These are phyloP conservation scores for Hylomyscus alleni DNA, from an alignment of 2,797 vertebrate species.

Conservation along the genomic window DNA sequence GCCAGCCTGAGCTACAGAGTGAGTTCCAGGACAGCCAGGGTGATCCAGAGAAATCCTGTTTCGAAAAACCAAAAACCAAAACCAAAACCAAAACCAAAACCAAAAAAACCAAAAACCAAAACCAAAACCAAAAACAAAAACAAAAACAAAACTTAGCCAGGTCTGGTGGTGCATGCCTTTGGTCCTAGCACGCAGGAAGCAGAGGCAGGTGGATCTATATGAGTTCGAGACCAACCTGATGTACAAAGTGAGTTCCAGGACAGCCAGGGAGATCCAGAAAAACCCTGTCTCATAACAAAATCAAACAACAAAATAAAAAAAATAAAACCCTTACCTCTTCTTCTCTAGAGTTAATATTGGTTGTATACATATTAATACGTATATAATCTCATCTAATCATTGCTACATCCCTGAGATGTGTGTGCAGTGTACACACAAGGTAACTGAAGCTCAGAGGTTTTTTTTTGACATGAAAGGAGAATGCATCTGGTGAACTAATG, in stretches of 20 bases:
- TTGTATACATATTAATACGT: background rate
- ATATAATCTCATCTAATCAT: constrained; percentile 10
- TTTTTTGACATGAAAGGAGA: background rate
- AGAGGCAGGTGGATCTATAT: background rate
- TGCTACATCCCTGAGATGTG: background rate
- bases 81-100: background rate
- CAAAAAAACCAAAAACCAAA: background rate
- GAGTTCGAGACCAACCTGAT: background rate
- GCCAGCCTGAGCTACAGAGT: background rate
- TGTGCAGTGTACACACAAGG: background rate
- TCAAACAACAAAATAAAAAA: background rate
- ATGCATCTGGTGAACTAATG: background rate
- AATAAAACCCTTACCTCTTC: background rate
- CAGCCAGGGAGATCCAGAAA: background rate
- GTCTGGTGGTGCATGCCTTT: background rate
- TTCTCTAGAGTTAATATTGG: background rate
- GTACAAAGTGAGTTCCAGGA: background rate
- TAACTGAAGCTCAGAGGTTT: background rate
- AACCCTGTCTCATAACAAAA: background rate
- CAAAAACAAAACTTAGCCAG: too few relatives aligned
- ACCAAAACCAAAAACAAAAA: too few relatives aligned
- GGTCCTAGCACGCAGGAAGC: too few relatives aligned
- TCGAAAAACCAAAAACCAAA: background rate
- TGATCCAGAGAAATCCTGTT: background rate
- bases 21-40: background rate